phyloP scores from a whole-genome alignment of 2,888 invertebrate species.

The Invenusta paracnida region DNA sequence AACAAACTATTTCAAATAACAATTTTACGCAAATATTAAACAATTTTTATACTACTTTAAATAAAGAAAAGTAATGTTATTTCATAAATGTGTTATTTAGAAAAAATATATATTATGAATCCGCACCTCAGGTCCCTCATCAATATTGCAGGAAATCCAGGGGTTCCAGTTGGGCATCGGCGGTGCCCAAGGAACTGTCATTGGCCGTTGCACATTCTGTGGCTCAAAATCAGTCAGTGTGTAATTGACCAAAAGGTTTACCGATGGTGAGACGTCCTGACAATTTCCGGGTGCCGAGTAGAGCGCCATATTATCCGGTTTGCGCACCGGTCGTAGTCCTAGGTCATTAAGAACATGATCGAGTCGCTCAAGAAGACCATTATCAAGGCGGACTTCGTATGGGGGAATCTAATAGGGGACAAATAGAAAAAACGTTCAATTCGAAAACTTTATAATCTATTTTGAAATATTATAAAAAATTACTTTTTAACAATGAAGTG shows the following conservation, averaged over 20 bases:
- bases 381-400: background rate
- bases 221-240: slow-evolving; percentile 65
- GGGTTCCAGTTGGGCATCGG: slow-evolving; percentile 94
- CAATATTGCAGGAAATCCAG: slow-evolving; percentile 91
- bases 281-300: background rate
- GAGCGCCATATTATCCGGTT: slow-evolving; percentile 8
- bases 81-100: too few species aligned
- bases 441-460: too few species aligned
- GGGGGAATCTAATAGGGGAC: background rate
- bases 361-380: background rate
- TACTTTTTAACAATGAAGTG: too few species aligned
- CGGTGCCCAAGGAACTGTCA: slow-evolving; percentile 84
- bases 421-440: background rate
- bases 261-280: background rate
- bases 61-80: too few species aligned
- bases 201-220: slow-evolving; percentile 66
- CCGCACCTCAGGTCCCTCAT: slow-evolving; percentile 70
- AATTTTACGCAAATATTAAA: too few species aligned
- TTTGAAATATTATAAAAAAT: too few species aligned
- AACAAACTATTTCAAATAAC: too few species aligned
- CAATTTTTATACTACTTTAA: too few species aligned
- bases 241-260: slow-evolving; percentile 62
- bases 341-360: slow-evolving; percentile 29
- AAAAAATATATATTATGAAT: background rate
- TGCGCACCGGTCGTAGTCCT: slow-evolving; percentile 36